A percentile compares a stretch with the other conserved stretches of the same genome.
Evolutionary conservation across 2,113 vertebrate species (phyloP).

Genomic region (Tragelaphus strepsiceros): DNA sequence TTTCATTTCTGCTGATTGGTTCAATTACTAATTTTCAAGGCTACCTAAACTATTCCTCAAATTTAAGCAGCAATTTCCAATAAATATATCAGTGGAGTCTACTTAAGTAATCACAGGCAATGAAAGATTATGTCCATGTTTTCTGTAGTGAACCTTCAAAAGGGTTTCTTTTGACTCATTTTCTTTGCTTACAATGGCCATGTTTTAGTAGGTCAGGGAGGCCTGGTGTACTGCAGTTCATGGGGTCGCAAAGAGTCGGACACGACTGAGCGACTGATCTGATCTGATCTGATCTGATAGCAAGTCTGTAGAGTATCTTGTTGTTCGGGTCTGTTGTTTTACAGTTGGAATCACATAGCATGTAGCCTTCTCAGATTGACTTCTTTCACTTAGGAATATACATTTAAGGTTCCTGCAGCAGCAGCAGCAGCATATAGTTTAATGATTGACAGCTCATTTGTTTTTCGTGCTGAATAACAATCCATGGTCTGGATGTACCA

Average conservation of each 20-base stretch:
- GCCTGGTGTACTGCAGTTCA: too few species aligned
- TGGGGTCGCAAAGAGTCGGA: too few species aligned
- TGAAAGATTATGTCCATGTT: not conserved
- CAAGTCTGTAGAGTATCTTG: not conserved
- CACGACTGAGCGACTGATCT: too few species aligned
- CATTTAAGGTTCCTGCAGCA: not conserved
- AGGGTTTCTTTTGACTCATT: not conserved
- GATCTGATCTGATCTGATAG: not conserved
- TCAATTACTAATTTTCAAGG: constrained; percentile 20
- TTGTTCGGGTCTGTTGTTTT: not conserved
- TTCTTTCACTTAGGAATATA: not conserved
- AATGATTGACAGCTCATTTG: not conserved
- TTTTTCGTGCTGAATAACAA: not conserved
- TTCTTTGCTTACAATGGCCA: not conserved
- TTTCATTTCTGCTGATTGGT: not conserved
- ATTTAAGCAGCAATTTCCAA: not conserved
- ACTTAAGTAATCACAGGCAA: not conserved
- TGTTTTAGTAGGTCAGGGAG: not conserved
- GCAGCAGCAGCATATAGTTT: not conserved
- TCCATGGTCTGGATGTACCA: not conserved
- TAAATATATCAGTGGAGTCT: not conserved
- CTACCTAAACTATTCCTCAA: not conserved
- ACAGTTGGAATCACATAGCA: not conserved
- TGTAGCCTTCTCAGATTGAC: not conserved
- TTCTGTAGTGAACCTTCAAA: not conserved